Conservation (phyloP, 2,888 invertebrate species). For the Tinea pellionella region DNA sequence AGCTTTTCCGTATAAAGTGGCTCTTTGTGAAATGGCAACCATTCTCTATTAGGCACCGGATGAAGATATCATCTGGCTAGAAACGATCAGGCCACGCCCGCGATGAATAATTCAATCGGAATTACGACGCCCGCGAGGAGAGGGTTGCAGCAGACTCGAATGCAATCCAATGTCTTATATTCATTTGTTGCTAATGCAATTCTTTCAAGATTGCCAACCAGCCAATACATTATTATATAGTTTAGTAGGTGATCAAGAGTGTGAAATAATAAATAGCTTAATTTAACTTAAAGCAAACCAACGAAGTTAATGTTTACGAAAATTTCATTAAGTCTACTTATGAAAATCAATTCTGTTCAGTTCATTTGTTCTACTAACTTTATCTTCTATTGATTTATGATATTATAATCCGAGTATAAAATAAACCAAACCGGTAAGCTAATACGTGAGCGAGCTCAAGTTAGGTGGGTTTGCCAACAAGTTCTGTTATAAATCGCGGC, state of each 20-base stretch:
- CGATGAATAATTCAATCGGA: conserved; percentile 20
- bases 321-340: not conserved
- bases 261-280: no score
- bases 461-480: conserved; percentile 37
- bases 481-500: conserved; percentile 38
- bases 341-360: not conserved
- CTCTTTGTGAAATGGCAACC: conserved; percentile 17
- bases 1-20: conserved; percentile 13
- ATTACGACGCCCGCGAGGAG: conserved; percentile 18
- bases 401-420: not conserved
- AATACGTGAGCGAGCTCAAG: conserved; percentile 18
- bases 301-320: no score
- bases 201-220: conserved; percentile 10
- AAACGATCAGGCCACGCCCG: conserved; percentile 17
- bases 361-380: not conserved
- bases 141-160: conserved; percentile 11
- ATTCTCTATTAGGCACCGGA: conserved; percentile 18
- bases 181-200: conserved; percentile 17
- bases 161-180: conserved; percentile 13
- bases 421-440: conserved; percentile 16
- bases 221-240: not conserved
- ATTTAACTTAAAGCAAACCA: no score
- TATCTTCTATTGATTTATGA: conserved; percentile 5
- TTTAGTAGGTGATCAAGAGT: no score
- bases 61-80: conserved; percentile 18